Evolutionary conservation across 2,797 vertebrate species (phyloP).

Genomic region (Margarornis squamiger): DNA sequence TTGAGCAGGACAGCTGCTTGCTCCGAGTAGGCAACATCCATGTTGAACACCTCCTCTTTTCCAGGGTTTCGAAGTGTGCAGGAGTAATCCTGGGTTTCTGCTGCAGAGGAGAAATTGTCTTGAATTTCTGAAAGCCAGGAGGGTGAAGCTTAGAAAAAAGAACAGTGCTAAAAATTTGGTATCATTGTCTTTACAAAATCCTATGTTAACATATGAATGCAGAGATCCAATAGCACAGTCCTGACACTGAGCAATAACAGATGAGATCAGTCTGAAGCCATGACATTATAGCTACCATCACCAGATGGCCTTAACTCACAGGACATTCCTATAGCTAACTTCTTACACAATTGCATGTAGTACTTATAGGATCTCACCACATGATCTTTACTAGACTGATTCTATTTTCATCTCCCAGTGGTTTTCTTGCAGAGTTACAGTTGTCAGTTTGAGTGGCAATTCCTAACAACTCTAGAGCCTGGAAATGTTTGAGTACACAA

Average conservation of each 20-base stretch:
- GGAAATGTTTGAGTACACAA: background rate
- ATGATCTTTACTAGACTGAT: background rate
- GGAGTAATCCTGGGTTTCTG: conserved; percentile 45
- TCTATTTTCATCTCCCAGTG: background rate
- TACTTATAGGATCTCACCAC: background rate
- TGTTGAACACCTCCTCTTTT: conserved; percentile 81
- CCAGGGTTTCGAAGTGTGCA: conserved; percentile 20
- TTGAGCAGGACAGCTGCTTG: conserved; percentile 84
- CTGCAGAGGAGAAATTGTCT: background rate
- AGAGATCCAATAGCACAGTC: background rate
- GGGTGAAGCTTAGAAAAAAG: background rate
- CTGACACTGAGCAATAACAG: background rate
- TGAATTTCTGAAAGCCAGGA: background rate
- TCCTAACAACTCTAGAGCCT: background rate
- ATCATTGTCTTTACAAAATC: background rate
- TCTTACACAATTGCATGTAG: fast-evolving
- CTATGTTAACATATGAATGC: background rate
- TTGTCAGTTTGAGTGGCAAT: background rate
- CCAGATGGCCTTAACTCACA: background rate
- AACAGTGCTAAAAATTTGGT: background rate
- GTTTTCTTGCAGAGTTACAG: background rate
- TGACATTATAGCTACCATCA: background rate
- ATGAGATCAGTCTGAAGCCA: background rate
- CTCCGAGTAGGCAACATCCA: conserved; percentile 88
- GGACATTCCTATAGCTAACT: background rate